Conservation (phyloP, 2,113 vertebrate genomes). For the Anarhynchus alexandrinus region DNA sequence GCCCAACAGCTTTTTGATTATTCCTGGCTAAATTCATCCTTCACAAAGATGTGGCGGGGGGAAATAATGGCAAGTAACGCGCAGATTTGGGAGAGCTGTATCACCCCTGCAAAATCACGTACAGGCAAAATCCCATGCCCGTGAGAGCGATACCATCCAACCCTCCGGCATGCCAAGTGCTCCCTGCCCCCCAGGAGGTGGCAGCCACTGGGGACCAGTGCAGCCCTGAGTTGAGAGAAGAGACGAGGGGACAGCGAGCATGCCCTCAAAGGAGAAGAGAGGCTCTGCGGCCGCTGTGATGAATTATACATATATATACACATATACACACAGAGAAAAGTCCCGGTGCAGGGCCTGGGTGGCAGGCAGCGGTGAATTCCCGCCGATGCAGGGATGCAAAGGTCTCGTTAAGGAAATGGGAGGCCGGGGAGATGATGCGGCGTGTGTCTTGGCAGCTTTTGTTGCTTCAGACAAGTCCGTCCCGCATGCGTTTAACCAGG, state of each 20-base stretch:
- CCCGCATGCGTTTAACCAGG: background rate
- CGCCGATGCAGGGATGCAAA: fast-evolving
- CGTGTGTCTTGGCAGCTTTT: background rate
- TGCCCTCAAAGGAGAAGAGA: background rate
- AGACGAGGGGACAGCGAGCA: background rate
- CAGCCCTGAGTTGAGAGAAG: fast-evolving
- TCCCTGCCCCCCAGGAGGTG: background rate
- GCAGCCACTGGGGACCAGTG: background rate
- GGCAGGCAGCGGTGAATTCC: background rate
- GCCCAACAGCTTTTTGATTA: fast-evolving
- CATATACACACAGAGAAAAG: background rate
- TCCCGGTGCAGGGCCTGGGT: background rate
- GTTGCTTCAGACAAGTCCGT: background rate
- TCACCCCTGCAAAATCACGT: background rate
- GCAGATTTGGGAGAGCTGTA: background rate
- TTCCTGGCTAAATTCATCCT: background rate
- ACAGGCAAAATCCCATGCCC: background rate
- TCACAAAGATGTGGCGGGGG: background rate
- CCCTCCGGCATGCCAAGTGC: no score
- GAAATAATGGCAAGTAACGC: background rate
- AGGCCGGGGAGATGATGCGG: fast-evolving
- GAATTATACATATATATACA: background rate
- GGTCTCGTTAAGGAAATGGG: fast-evolving
- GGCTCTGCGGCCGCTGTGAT: background rate
- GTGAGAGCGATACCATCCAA: background rate